Conservation (phyloP, 2,888 invertebrate genomes). For the Emesis russula region DNA sequence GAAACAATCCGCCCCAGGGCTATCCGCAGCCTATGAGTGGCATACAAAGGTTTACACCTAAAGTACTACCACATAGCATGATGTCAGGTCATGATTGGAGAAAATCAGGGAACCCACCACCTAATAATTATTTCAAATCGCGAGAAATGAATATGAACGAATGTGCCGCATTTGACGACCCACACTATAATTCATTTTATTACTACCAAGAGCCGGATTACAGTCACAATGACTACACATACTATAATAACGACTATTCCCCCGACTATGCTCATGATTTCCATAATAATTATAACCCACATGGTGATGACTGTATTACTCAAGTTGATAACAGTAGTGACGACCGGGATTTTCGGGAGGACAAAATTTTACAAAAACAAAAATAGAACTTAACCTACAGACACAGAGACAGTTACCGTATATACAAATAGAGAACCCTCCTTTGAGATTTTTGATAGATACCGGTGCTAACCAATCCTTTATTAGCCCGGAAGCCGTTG, state of each 20-base stretch:
- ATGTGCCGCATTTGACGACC: background rate
- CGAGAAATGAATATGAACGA: constrained; percentile 78
- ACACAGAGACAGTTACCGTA: constrained; percentile 60
- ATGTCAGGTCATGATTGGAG: constrained; percentile 73
- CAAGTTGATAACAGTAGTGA: background rate
- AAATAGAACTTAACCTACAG: constrained; percentile 58
- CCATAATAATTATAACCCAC: no score
- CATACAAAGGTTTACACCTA: constrained; percentile 42
- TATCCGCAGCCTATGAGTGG: constrained; percentile 57
- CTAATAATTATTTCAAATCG: constrained; percentile 83
- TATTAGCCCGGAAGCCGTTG: constrained; percentile 27
- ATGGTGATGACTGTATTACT: no score
- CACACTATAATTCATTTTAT: no score
- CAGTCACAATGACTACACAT: background rate
- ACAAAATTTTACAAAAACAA: constrained; percentile 41
- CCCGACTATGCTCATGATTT: background rate
- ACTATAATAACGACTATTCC: background rate
- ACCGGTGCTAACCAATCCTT: constrained; percentile 35
- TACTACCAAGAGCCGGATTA: no score
- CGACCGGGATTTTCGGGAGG: constrained; percentile 40
- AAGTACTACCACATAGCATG: constrained; percentile 5
- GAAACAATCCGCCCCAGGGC: background rate
- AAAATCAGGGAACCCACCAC: constrained; percentile 80
- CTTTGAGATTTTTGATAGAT: constrained; percentile 3
- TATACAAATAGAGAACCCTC: constrained; percentile 33